Conservation (phyloP, 1,140 invertebrate species). For the Papilio dardanus region DNA sequence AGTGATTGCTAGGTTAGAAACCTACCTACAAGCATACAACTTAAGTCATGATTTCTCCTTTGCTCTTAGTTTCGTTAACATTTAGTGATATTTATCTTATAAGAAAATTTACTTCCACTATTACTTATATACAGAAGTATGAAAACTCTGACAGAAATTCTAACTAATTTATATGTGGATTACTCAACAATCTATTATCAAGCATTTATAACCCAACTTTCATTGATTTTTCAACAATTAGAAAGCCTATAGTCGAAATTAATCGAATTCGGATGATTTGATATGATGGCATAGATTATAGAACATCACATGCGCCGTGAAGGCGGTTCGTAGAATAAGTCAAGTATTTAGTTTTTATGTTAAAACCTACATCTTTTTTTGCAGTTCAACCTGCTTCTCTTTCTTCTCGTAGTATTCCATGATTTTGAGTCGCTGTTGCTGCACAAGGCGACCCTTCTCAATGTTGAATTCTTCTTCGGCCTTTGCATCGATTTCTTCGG, state of each 20-base stretch:
- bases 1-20: neutral
- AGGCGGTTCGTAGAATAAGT: neutral
- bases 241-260: neutral
- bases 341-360: slow-evolving; percentile 19
- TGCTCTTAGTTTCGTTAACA: neutral
- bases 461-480: slow-evolving; percentile 99
- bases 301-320: slow-evolving; percentile 34
- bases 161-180: neutral
- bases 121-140: neutral
- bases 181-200: neutral
- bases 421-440: slow-evolving; percentile 99
- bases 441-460: slow-evolving; percentile 98
- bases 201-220: neutral
- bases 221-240: neutral
- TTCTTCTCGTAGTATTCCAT: slow-evolving; percentile 99
- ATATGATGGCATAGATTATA: slow-evolving; percentile 31
- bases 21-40: neutral
- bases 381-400: slow-evolving; percentile 99
- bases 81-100: neutral
- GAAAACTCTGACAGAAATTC: neutral
- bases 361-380: slow-evolving; percentile 97
- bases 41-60: neutral
- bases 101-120: neutral
- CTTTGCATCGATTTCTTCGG: slow-evolving; percentile 99
- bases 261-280: slow-evolving; percentile 26